Percentiles rank a stretch among this genome's conserved stretches.
Conservation (phyloP, 2,113 vertebrate genomes). For the Calcarius ornatus region DNA sequence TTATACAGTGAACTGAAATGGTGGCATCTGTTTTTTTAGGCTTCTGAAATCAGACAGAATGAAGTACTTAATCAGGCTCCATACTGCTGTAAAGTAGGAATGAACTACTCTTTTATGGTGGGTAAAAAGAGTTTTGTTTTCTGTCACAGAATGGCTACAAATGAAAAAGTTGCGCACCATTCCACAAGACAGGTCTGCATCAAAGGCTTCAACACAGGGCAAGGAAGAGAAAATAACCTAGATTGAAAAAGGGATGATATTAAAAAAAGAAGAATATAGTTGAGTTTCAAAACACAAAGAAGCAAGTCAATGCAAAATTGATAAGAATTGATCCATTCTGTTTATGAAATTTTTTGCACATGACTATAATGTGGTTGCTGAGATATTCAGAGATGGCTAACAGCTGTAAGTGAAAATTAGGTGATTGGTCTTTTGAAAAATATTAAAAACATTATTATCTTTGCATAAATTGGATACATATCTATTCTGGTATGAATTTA, state of each 20-base stretch:
- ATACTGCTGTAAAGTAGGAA: not conserved
- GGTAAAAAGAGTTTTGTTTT: not conserved
- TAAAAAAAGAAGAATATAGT: fast-evolving
- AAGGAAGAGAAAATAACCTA: not conserved
- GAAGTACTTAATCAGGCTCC: fast-evolving
- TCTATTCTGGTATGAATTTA: not conserved
- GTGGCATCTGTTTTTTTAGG: not conserved
- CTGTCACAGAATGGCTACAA: fast-evolving
- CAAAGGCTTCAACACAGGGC: not conserved
- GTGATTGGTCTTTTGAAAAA: not conserved
- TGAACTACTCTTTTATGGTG: not conserved
- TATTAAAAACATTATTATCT: not conserved
- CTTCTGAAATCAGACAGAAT: not conserved
- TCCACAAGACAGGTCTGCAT: not conserved
- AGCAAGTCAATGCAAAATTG: not conserved
- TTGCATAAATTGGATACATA: not conserved
- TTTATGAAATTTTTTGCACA: not conserved
- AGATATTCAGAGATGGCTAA: not conserved
- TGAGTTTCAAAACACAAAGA: not conserved
- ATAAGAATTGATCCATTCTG: not conserved
- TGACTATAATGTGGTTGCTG: not conserved
- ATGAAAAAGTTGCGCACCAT: fast-evolving
- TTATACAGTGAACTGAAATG: not conserved
- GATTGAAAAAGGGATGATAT: not conserved
- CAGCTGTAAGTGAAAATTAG: not conserved